Conservation (phyloP, 2,888 invertebrate genomes). For the Lasioglossum zephyrum region DNA sequence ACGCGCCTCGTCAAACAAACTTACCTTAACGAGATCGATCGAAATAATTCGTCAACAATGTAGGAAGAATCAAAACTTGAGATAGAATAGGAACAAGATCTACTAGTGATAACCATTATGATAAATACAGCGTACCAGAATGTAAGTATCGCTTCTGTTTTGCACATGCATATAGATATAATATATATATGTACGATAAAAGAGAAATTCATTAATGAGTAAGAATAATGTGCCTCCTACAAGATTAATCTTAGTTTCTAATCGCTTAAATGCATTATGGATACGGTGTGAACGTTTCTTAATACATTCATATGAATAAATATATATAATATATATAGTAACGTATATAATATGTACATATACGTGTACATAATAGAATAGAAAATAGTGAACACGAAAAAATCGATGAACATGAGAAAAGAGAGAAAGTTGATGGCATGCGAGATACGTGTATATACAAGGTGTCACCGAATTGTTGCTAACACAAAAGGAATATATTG, state of each 20-base stretch:
- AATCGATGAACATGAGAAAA: slow-evolving; percentile 54
- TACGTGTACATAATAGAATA: slow-evolving; percentile 25
- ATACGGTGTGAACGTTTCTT: slow-evolving; percentile 40
- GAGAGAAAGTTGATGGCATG: slow-evolving; percentile 59
- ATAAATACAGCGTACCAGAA: slow-evolving; percentile 43
- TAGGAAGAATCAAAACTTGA: neutral
- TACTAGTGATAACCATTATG: slow-evolving; percentile 51
- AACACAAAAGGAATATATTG: neutral
- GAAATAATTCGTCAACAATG: slow-evolving; percentile 22
- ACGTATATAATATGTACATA: slow-evolving; percentile 5
- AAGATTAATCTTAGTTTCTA: slow-evolving; percentile 43
- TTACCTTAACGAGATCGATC: slow-evolving; percentile 58
- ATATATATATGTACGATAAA: slow-evolving; percentile 50
- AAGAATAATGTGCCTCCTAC: slow-evolving; percentile 58
- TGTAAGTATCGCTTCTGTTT: slow-evolving; percentile 59
- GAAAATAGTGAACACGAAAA: slow-evolving; percentile 52
- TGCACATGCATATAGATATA: slow-evolving; percentile 59
- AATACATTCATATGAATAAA: slow-evolving; percentile 17
- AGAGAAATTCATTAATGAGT: slow-evolving; percentile 53
- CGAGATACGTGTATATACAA: slow-evolving; percentile 40
- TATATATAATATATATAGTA: slow-evolving; percentile 16
- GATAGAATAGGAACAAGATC: slow-evolving; percentile 22
- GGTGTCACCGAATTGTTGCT: neutral
- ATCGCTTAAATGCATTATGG: slow-evolving; percentile 47
- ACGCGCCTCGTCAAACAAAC: slow-evolving; percentile 32